Base-by-base conservation (phyloP, 1,140 invertebrate species). In the Ceratitis capitata region DNA sequence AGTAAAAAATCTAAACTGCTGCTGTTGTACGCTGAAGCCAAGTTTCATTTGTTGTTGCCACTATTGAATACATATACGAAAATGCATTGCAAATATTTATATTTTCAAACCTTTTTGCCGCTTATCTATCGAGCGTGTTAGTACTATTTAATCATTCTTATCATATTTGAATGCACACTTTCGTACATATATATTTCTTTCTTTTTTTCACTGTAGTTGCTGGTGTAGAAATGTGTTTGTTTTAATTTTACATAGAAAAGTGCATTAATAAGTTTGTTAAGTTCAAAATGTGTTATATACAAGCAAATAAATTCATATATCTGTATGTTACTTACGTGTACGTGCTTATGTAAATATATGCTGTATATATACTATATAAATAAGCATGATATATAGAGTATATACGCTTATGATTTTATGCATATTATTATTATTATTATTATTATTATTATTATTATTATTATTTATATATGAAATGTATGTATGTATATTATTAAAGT, bases 391-490 rank as follows among this genome's bases (percentile, higher is more conserved):
- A 47, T 47, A 26, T 82, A 82, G 35, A n/a, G 26, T 35, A 69
- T 35, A 49, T 51, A 39, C 0, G 14, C 19, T 29, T 82, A 26
- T 47, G 47, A 82, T 49, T 82, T 82, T 39, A 47, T 82, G 23
- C 39, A n/a, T n/a, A n/a, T n/a, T n/a, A n/a, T n/a, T n/a, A n/a
- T n/a, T n/a, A n/a, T n/a, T n/a, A n/a, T n/a, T n/a, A n/a, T n/a
- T n/a, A n/a, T n/a, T n/a, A n/a, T n/a, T n/a, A n/a, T n/a, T n/a
- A n/a, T n/a, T n/a, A n/a, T n/a, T n/a, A 16, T 16, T 82, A 32
- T 82, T 82, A 82, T 82, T 82, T 51, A 82, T 82, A 74, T 74
- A 74, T 74, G 69, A 39, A 32, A 26, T 69, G 61, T 69, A 69
- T 39, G 39, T 42, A 69, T 69, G 51, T 56, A 56, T n/a, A n/a